Base-by-base conservation (phyloP, 2,888 invertebrate species). In the Phalangium opilio region DNA sequence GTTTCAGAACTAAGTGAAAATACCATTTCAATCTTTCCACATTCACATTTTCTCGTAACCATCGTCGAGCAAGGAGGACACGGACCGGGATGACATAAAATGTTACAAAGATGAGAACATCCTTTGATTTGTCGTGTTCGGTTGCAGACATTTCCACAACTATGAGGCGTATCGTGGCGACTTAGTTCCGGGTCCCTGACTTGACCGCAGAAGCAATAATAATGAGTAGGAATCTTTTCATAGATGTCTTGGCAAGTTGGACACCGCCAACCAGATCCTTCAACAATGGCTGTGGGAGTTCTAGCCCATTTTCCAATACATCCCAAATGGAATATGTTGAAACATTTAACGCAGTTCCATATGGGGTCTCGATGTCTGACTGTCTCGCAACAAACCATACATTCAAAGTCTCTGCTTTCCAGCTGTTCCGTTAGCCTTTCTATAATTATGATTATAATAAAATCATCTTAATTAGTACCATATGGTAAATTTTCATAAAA, bases 231-330 rank as follows among this genome's bases (percentile, higher is more conserved):
- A 45, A 84, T 73, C 19, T 73, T 72, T 14, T 73, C 68, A 48
- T 75, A 77, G 2, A 80, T 76, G 64, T 84, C 83, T 67, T 93
- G 93, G 64, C 96, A 96, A 0, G 90, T 89, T 0, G 95, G 95
- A 64, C 96, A 96, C 17, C 91, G 78, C 96, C 96, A 96, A 12
- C 44, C 44, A 12, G 44, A 41, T 40, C 46, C 38, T 4, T 15
- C 38, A 8, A 38, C 38, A n/a, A 38, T 12, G 10, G 51, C 49
- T 12, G 47, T 34, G 12, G 86, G 85, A 51, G 83, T 81, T 55
- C 75, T 74, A 0, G 90, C 91, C 96, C 96, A 96, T 60, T 84
- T 83, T 56, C 79, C 77, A 50, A 86, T 80, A 65, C 96, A 96
- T 51, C 76, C 75, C 12, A 96, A 74, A 70, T 96, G 96, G 53